Percentiles rank a stretch among this genome's conserved stretches.
These are phyloP conservation scores for Paragorgia papillata DNA, from an alignment of 92 coral and sea anemone genomes.

Conservation along the genomic window DNA sequence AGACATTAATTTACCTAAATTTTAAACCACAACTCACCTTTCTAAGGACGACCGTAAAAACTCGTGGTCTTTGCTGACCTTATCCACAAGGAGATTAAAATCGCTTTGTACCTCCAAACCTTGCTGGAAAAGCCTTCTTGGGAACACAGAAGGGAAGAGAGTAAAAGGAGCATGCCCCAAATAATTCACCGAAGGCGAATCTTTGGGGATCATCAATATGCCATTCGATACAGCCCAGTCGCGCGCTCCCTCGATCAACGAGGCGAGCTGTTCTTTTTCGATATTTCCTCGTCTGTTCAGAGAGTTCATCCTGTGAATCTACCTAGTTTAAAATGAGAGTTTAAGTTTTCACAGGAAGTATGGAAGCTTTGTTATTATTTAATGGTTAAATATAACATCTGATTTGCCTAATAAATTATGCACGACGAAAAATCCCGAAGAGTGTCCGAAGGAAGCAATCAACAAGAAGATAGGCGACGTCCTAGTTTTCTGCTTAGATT, in stretches of 20 bases:
- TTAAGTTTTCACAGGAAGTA: too few species aligned
- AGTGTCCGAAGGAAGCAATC: too few species aligned
- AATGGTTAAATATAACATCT: too few species aligned
- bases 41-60: conserved; percentile 76
- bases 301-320: conserved; percentile 5
- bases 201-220: conserved; percentile 49
- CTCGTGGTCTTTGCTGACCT: conserved; percentile 82
- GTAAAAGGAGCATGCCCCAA: conserved; percentile 77
- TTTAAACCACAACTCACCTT: conserved; percentile 76
- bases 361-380: not conserved
- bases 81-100: conserved; percentile 79
- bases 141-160: conserved; percentile 77
- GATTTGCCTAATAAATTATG: too few species aligned
- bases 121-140: conserved; percentile 65
- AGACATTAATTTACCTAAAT: too few species aligned
- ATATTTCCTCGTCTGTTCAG: conserved; percentile 11
- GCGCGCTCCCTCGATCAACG: conserved; percentile 43
- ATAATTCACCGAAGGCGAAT: conserved; percentile 21
- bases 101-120: conserved; percentile 80
- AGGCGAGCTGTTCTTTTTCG: conserved; percentile 20
- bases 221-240: conserved; percentile 58
- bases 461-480: too few species aligned
- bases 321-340: too few species aligned
- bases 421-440: too few species aligned
- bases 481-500: too few species aligned